A percentile compares a stretch with the other conserved stretches of the same genome.
These are phyloP conservation scores for Tachypleus tridentatus DNA, from an alignment of 1,140 invertebrate species.

Conservation along the genomic window DNA sequence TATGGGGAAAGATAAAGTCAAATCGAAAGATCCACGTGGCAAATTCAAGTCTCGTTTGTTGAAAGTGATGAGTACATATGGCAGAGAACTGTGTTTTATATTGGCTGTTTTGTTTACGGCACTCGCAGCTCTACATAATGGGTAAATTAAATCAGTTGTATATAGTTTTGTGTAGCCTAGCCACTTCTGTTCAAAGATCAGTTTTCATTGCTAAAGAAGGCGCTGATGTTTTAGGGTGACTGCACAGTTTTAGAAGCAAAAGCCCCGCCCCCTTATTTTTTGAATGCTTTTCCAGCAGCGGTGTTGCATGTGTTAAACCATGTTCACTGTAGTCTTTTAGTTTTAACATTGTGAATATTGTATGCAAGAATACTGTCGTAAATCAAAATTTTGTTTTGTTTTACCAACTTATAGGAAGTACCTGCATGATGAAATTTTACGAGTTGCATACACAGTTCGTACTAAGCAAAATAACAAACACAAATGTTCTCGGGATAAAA, in stretches of 20 bases:
- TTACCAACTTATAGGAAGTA: no score
- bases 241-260: neutral
- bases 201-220: neutral
- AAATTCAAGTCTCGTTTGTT: slow-evolving; percentile 3
- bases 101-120: slow-evolving; percentile 26
- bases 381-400: no score
- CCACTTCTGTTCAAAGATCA: neutral
- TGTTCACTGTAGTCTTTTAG: no score
- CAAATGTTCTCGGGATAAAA: no score
- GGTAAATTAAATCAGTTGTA: slow-evolving; percentile 32
- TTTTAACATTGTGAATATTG: no score
- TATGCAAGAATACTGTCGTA: no score
- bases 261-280: neutral
- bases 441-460: no score
- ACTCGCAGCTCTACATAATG: slow-evolving; percentile 38
- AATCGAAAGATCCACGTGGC: slow-evolving; percentile 18
- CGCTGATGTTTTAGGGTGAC: neutral
- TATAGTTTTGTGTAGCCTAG: neutral
- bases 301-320: no score
- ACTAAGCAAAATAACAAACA: no score
- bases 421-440: no score
- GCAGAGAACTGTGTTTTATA: slow-evolving; percentile 17
- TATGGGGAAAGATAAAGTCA: slow-evolving; percentile 13
- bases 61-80: slow-evolving; percentile 20
- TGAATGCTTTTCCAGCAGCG: no score